Base-by-base conservation (phyloP, 2,888 invertebrate species). In the Nomada ferruginata region DNA sequence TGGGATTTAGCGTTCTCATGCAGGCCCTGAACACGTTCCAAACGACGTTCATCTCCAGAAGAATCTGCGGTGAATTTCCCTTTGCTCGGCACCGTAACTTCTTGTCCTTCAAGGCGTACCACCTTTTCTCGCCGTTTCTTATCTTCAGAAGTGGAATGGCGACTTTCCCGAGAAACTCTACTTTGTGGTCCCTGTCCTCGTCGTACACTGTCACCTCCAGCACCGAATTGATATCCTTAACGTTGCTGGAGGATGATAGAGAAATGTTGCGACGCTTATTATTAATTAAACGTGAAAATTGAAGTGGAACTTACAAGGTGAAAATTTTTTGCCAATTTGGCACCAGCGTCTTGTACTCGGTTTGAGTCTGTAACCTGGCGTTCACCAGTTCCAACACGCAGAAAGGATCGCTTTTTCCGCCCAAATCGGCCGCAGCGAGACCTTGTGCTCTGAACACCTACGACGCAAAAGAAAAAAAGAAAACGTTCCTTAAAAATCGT, bases 241-340 rank as follows among this genome's bases (percentile, higher is more conserved):
- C 96, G 93, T 97, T 97, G 92, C 97, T 97, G 93, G n/a, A 61
- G 26, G 59, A 29, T 11, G 18, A 36, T 36, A 13, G 29, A 66
- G 13, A 20, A n/a, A n/a, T 0, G n/a, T 47, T 47, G 15, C 47
- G 23, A 20, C 29, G 20, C 2, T n/a, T 10, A 1, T 44, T 47
- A 55, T 5, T 18, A 15, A 4, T 13, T 1, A 9, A 1, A 3
- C 0, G 23, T 0, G 26, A 23, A 15, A 57, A 9, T 3, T 13
- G 1, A 2, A 0, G 57, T 3, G n/a, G 13, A 20, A 76, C 97
- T 96, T 94, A 98, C 98, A 99, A 99, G 61, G 98, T 98, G 93
- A 99, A 99, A 87, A 99, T 98, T 94, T 99, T 99, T 95, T 99
- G 98, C 99, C 99, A 99, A 86, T 97, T 98, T 0, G 99, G 99